These are phyloP conservation scores for Garrulus glandarius DNA, from an alignment of 2,797 vertebrate species.

Conservation along the genomic window DNA sequence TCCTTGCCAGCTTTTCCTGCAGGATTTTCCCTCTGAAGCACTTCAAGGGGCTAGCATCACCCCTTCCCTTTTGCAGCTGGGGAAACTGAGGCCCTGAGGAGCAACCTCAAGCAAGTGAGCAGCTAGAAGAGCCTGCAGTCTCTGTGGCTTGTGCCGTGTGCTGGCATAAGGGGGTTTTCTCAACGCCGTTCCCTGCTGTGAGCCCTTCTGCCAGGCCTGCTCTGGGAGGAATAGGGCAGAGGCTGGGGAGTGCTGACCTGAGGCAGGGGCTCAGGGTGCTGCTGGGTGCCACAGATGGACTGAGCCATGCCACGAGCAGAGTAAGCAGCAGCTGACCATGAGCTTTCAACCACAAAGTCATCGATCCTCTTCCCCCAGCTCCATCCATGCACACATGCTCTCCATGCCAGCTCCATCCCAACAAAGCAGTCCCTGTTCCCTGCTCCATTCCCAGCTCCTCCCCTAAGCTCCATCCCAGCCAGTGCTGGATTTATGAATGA, in stretches of 20 bases:
- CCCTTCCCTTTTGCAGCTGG: background rate
- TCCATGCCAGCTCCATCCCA: background rate
- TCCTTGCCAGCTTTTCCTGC: background rate
- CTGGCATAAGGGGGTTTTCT: background rate
- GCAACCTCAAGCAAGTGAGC: background rate
- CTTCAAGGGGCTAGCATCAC: background rate
- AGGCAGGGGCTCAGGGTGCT: background rate
- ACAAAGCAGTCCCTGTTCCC: constrained; percentile 21
- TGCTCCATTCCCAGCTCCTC: background rate
- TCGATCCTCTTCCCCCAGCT: background rate
- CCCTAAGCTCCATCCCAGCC: background rate
- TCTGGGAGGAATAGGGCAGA: background rate
- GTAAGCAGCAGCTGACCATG: background rate
- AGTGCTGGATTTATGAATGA: constrained; percentile 15
- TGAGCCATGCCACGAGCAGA: background rate
- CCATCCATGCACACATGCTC: background rate
- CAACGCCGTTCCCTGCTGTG: background rate
- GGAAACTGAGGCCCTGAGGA: background rate
- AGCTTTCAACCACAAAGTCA: background rate
- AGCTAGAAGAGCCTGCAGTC: background rate
- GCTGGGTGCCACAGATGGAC: background rate
- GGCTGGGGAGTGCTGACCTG: background rate
- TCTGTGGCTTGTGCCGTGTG: background rate
- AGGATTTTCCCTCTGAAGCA: background rate
- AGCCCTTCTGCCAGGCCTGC: background rate